Evolutionary conservation across 92 coral and sea anemone genomes (phyloP).

Genomic region (Micromussa lordhowensis): DNA sequence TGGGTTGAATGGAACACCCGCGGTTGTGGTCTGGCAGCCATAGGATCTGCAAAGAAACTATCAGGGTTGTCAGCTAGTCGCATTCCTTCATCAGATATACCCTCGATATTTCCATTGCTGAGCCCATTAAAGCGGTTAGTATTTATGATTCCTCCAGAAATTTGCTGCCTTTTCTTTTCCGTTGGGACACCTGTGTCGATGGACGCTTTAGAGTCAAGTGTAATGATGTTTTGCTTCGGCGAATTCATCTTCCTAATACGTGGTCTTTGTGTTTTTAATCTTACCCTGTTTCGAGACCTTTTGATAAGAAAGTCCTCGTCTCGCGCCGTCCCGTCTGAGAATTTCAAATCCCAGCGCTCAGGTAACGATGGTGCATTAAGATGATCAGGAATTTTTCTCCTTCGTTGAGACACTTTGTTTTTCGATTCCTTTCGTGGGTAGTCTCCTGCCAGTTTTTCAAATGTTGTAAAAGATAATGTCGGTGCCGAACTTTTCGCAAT

Average conservation of each 20-base stretch:
- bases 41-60: conserved; percentile 23
- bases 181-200: neutral
- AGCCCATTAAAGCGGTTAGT: neutral
- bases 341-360: neutral
- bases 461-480: neutral
- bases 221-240: neutral
- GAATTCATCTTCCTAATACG: neutral
- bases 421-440: neutral
- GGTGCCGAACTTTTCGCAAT: neutral
- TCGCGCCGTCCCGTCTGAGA: neutral
- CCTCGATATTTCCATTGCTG: neutral
- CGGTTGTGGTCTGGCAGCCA: neutral
- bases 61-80: neutral
- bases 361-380: neutral
- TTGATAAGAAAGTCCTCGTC: conserved; percentile 24
- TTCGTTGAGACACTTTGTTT: neutral
- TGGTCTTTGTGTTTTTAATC: conserved; percentile 11
- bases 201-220: neutral
- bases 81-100: neutral
- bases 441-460: neutral
- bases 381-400: neutral
- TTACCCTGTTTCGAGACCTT: conserved; percentile 46
- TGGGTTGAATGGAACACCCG: conserved; percentile 22
- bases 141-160: conserved; percentile 2
- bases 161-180: conserved; percentile 26